These are phyloP conservation scores for Pelosia muscerda DNA, from an alignment of 2,888 invertebrate genomes.

Conservation along the genomic window DNA sequence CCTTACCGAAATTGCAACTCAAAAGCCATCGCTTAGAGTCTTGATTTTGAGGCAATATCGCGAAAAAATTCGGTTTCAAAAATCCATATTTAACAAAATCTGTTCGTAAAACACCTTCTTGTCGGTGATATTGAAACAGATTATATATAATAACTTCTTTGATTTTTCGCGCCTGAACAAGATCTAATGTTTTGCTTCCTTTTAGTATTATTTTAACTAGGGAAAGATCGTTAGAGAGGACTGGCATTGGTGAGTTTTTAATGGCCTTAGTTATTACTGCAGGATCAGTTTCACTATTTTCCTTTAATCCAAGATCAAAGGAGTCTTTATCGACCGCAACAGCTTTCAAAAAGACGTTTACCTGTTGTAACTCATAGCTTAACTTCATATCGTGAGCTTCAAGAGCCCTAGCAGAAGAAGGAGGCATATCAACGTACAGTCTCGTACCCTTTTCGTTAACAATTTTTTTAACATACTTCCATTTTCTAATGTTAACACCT, in stretches of 20 bases:
- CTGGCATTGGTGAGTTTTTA: slow-evolving; percentile 66
- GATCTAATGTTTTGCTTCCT: slow-evolving; percentile 62
- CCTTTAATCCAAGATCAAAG: slow-evolving; percentile 73
- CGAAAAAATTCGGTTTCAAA: slow-evolving; percentile 68
- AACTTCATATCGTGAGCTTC: slow-evolving; percentile 72
- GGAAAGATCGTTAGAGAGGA: slow-evolving; percentile 57
- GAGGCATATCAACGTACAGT: slow-evolving; percentile 79
- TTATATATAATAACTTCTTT: slow-evolving; percentile 72
- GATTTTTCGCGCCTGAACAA: slow-evolving; percentile 68
- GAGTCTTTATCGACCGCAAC: slow-evolving; percentile 77
- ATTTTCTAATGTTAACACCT: slow-evolving; percentile 71
- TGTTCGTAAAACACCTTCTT: slow-evolving; percentile 58
- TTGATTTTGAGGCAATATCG: slow-evolving; percentile 70
- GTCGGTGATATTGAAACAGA: slow-evolving; percentile 69
- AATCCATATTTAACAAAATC: slow-evolving; percentile 76
- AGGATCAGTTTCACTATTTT: slow-evolving; percentile 49
- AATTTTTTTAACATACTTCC: slow-evolving; percentile 79
- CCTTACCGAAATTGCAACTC: slow-evolving; percentile 63
- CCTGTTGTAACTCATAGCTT: slow-evolving; percentile 79
- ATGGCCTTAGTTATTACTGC: slow-evolving; percentile 50
- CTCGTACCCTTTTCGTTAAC: slow-evolving; percentile 72
- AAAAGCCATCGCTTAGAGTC: slow-evolving; percentile 73
- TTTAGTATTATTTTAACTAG: slow-evolving; percentile 69
- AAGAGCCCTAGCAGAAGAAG: slow-evolving; percentile 72
- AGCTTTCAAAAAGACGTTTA: slow-evolving; percentile 74